These are phyloP conservation scores for Strigops habroptila DNA, from an alignment of 2,113 vertebrate genomes.

Conservation along the genomic window DNA sequence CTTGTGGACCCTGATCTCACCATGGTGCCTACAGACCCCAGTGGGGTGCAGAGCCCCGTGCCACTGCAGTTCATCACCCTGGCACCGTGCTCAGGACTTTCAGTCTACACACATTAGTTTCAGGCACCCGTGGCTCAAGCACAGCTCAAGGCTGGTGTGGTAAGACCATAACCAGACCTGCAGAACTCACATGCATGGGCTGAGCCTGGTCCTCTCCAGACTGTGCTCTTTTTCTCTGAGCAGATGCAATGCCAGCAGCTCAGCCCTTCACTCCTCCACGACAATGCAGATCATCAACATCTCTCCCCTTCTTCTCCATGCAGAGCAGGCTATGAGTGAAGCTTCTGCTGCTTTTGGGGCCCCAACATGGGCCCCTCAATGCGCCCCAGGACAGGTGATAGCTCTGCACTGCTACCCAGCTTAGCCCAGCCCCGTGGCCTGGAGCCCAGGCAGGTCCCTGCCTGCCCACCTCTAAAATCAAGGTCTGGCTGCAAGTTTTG, in stretches of 20 bases:
- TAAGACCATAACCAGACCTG: background rate
- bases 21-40: background rate
- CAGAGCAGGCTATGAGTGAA: background rate
- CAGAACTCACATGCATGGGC: accelerated
- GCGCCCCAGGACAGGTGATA: accelerated
- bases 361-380: background rate
- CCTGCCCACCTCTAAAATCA: background rate
- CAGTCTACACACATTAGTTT: background rate
- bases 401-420: background rate
- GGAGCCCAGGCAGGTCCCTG: background rate
- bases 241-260: accelerated
- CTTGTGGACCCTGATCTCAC: background rate
- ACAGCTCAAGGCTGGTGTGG: background rate
- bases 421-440: background rate
- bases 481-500: background rate
- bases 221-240: background rate
- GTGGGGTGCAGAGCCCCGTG: background rate
- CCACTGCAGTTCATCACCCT: background rate
- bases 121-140: background rate
- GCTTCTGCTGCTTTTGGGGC: background rate
- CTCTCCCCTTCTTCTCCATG: background rate
- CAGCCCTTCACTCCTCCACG: background rate
- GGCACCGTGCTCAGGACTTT: background rate
- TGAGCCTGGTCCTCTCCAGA: background rate
- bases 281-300: background rate